These are phyloP conservation scores for Amblyjoppa fuscipennis DNA, from an alignment of 2,888 invertebrate genomes.

Conservation along the genomic window DNA sequence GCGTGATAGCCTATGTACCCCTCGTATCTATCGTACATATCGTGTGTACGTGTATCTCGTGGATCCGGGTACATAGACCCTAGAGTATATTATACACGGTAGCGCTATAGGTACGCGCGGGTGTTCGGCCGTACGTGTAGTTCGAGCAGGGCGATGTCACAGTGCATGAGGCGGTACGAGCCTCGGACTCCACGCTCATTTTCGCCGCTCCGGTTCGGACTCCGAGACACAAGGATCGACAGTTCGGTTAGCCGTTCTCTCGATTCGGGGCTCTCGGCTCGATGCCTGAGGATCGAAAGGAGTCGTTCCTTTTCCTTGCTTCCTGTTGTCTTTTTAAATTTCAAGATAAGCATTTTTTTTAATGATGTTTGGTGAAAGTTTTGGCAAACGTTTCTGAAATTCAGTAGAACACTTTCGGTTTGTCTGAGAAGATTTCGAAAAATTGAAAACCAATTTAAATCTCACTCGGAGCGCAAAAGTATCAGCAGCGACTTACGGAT, in stretches of 20 bases:
- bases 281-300: neutral
- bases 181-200: too few relatives aligned
- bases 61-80: neutral
- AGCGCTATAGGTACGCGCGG: neutral
- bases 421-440: too few relatives aligned
- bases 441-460: too few relatives aligned
- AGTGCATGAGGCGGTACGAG: neutral
- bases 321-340: neutral
- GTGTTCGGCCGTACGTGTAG: slow-evolving; percentile 2
- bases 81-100: neutral
- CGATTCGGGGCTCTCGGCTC: neutral
- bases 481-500: too few relatives aligned
- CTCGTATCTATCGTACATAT: slow-evolving; percentile 34
- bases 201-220: too few relatives aligned
- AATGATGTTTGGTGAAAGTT: neutral
- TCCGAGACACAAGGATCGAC: too few relatives aligned
- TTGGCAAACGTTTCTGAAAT: neutral
- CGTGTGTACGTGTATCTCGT: neutral
- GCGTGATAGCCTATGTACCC: slow-evolving; percentile 55
- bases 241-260: neutral
- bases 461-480: too few relatives aligned
- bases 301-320: neutral
- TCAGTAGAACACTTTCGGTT: neutral
- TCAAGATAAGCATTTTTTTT: neutral
- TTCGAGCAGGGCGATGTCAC: neutral